Conservation (phyloP, 2,797 vertebrate genomes). For the Mareca strepera region DNA sequence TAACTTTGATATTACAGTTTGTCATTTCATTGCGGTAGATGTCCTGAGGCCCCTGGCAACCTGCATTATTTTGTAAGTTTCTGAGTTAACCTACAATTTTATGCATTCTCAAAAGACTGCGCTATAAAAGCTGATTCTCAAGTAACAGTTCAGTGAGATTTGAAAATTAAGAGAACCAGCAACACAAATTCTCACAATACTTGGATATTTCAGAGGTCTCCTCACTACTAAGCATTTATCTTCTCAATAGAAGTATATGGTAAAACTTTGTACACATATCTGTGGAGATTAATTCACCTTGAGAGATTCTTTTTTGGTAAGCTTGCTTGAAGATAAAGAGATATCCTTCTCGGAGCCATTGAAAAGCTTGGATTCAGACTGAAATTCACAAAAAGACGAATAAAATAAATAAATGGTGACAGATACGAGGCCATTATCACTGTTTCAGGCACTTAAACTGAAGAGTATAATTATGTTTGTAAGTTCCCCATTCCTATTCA, state of each 20-base stretch:
- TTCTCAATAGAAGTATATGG: background rate
- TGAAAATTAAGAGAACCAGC: background rate
- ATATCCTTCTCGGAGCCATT: slow-evolving; percentile 98
- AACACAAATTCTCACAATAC: background rate
- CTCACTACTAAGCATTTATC: background rate
- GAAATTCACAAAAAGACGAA: slow-evolving; percentile 53
- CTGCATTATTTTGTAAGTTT: background rate
- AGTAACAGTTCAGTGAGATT: background rate
- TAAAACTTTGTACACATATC: background rate
- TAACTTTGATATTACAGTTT: background rate
- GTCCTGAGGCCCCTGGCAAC: background rate
- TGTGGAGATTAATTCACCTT: slow-evolving; percentile 83
- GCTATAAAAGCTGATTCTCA: background rate
- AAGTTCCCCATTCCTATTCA: background rate
- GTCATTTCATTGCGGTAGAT: background rate
- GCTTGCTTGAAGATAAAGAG: slow-evolving; percentile 89
- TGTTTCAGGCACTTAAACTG: background rate
- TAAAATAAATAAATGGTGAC: background rate
- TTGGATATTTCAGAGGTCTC: background rate
- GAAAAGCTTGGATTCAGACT: slow-evolving; percentile 98
- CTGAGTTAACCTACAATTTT: background rate
- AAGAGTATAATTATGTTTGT: background rate
- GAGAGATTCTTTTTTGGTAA: slow-evolving; percentile 98
- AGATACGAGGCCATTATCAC: background rate
- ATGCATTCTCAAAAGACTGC: background rate